Conservation (phyloP, 2,797 vertebrate species). For the Ceyx erithaca region DNA sequence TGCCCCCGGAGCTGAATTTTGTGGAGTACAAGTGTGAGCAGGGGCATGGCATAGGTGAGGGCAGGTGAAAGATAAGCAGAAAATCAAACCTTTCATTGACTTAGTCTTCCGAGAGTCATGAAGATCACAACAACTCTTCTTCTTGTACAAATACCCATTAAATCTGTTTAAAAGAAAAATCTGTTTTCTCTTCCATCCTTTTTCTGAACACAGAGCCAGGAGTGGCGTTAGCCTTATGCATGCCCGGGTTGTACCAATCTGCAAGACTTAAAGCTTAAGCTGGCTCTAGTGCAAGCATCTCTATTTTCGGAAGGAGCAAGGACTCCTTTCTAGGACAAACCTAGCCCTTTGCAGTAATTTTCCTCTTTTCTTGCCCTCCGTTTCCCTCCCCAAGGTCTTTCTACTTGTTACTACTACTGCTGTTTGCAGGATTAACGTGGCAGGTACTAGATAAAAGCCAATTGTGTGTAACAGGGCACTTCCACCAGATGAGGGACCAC, state of each 20-base stretch:
- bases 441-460: background rate
- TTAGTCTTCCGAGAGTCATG: background rate
- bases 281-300: background rate
- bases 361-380: background rate
- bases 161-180: background rate
- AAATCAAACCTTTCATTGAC: background rate
- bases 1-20: conserved; percentile 81
- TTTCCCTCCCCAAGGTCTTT: background rate
- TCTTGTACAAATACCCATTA: background rate
- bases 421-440: background rate
- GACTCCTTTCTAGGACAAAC: background rate
- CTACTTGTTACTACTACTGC: background rate
- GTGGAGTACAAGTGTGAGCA: conserved; percentile 92
- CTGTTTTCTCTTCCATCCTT: background rate
- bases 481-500: conserved; percentile 47
- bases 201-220: background rate
- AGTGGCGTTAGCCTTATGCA: background rate
- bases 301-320: background rate
- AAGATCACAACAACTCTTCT: background rate
- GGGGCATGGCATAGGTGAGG: conserved; percentile 88
- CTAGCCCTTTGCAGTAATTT: background rate
- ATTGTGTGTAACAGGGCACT: background rate
- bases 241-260: background rate
- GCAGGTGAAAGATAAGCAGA: background rate
- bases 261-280: background rate